Evolutionary conservation across 2,888 invertebrate genomes (phyloP).

Genomic region (Rhabditoides inermis): DNA sequence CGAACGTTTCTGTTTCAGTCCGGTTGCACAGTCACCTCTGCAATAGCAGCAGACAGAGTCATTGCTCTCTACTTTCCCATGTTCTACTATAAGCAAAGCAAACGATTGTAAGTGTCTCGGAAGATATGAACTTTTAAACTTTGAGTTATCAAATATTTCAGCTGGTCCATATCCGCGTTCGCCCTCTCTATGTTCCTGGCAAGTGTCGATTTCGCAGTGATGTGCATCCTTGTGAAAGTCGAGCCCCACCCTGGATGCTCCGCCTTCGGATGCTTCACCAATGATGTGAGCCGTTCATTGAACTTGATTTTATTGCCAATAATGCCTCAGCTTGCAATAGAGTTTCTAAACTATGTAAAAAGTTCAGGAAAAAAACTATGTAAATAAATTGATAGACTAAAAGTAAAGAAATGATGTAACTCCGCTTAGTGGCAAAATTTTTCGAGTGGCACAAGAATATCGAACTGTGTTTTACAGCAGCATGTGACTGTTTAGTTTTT

Average conservation of each 20-base stretch:
- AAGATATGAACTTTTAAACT: not conserved
- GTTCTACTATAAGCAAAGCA: conserved; percentile 14
- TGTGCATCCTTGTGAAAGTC: conserved; percentile 10
- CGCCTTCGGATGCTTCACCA: conserved; percentile 19
- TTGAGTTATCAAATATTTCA: conserved; percentile 2
- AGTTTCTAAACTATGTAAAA: too few relatives aligned
- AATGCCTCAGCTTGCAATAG: too few relatives aligned
- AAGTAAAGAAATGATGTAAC: too few relatives aligned
- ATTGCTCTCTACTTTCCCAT: conserved; percentile 16
- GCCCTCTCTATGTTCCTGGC: conserved; percentile 12
- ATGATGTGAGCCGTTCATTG: conserved; percentile 1
- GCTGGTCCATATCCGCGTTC: conserved; percentile 15
- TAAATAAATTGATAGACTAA: too few relatives aligned
- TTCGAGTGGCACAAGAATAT: too few relatives aligned
- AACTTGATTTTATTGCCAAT: not conserved
- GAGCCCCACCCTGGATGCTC: conserved; percentile 9
- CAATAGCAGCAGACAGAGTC: conserved; percentile 17
- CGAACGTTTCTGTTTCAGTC: not conserved
- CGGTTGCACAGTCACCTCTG: conserved; percentile 20
- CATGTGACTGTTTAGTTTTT: too few relatives aligned
- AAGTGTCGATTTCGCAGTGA: conserved; percentile 14
- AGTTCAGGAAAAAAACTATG: too few relatives aligned
- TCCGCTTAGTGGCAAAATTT: too few relatives aligned
- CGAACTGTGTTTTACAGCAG: too few relatives aligned
- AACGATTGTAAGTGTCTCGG: conserved; percentile 8